Conservation (phyloP, 2,113 vertebrate genomes). For the Cheilinus undulatus region DNA sequence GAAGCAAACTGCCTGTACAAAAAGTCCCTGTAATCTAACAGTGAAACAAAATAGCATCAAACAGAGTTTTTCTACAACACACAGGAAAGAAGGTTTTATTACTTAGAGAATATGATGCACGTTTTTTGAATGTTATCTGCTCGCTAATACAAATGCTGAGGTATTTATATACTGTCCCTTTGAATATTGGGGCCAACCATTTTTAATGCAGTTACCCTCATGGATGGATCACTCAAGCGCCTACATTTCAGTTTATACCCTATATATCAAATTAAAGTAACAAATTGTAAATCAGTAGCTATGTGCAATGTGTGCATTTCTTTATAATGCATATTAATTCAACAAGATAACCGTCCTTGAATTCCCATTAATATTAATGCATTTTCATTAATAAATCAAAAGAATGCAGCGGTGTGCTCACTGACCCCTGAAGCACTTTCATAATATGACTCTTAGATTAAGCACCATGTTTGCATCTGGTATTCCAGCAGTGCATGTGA, state of each 20-base stretch:
- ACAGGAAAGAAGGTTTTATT: too few relatives aligned
- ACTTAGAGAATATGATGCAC: too few relatives aligned
- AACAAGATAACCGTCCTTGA: conserved; percentile 58
- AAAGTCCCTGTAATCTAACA: too few relatives aligned
- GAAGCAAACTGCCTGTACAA: too few relatives aligned
- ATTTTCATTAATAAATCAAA: conserved; percentile 61
- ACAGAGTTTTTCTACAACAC: too few relatives aligned
- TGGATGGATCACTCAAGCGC: too few relatives aligned
- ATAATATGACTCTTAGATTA: conserved; percentile 22
- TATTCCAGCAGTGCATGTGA: not conserved
- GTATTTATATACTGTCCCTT: too few relatives aligned
- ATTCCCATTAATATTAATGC: conserved; percentile 57
- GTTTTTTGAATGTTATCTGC: too few relatives aligned
- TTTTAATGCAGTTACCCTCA: too few relatives aligned
- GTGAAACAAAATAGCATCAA: too few relatives aligned
- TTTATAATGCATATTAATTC: conserved; percentile 36
- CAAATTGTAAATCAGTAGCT: conserved; percentile 5
- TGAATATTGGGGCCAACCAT: too few relatives aligned
- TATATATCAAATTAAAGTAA: not conserved
- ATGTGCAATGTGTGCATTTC: conserved; percentile 2
- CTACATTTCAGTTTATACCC: not conserved
- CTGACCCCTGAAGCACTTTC: conserved; percentile 26
- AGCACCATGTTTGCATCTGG: conserved; percentile 12
- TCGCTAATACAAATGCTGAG: too few relatives aligned
- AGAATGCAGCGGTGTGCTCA: conserved; percentile 37